A percentile compares a stretch with the other conserved stretches of the same genome.
phyloP scores from a whole-genome alignment of 2,888 invertebrate genomes.

The Brachyopa scutellaris region DNA sequence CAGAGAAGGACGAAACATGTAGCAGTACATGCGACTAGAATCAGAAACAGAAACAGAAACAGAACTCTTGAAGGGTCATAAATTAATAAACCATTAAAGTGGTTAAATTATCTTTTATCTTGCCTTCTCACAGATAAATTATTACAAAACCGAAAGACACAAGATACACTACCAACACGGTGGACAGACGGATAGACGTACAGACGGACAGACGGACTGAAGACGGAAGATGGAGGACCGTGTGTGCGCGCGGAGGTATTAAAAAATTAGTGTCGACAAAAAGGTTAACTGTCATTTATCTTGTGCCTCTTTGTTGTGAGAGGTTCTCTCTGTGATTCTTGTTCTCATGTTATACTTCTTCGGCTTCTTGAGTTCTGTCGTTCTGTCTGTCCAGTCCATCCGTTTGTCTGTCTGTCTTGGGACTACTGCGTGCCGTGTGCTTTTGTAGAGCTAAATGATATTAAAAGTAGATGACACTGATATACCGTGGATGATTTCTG shows the following conservation, averaged over 20 bases:
- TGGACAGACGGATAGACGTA: neutral
- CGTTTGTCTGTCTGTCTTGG: conserved; percentile 25
- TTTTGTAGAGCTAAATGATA: conserved; percentile 72
- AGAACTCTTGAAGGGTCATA: conserved; percentile 81
- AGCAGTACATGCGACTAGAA: conserved; percentile 28
- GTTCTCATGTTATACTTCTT: conserved; percentile 66
- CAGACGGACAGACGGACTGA: neutral
- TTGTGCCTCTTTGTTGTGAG: conserved; percentile 74
- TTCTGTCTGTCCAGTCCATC: conserved; percentile 38
- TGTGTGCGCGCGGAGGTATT: conserved; percentile 71
- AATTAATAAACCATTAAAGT: conserved; percentile 82
- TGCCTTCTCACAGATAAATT: conserved; percentile 82
- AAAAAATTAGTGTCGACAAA: conserved; percentile 81
- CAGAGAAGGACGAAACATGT: conserved; percentile 62
- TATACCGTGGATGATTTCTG: conserved; percentile 74
- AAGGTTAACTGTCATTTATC: conserved; percentile 81
- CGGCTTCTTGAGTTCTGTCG: conserved; percentile 46
- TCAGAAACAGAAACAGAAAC: conserved; percentile 53
- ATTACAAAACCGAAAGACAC: conserved; percentile 81
- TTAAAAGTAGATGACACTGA: conserved; percentile 75
- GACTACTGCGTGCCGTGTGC: conserved; percentile 56
- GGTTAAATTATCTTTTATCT: conserved; percentile 82
- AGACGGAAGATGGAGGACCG: conserved; percentile 18
- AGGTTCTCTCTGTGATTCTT: conserved; percentile 56
- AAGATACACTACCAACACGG: conserved; percentile 50